Percentiles rank a stretch among this genome's conserved stretches.
These are phyloP conservation scores for Drepana arcuata DNA, from an alignment of 1,140 invertebrate genomes.

Conservation along the genomic window DNA sequence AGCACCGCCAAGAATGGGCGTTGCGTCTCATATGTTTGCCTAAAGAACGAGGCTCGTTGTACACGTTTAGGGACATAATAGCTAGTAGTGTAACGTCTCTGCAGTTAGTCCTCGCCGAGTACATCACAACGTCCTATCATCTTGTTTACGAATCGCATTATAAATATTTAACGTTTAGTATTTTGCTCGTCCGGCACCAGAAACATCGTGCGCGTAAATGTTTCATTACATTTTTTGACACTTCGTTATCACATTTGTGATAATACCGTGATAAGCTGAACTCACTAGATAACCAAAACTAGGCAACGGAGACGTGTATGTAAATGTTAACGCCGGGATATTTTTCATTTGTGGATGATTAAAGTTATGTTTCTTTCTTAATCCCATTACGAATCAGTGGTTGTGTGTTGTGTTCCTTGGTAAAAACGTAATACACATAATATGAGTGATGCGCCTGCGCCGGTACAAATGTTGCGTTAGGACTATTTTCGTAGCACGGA, in stretches of 20 bases:
- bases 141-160: slow-evolving; percentile 18
- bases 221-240: slow-evolving; percentile 13
- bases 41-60: slow-evolving; percentile 10
- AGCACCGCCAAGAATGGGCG: slow-evolving; percentile 59
- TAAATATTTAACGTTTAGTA: slow-evolving; percentile 19
- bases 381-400: too few species aligned
- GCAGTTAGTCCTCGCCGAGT: slow-evolving; percentile 12
- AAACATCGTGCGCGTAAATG: slow-evolving; percentile 22
- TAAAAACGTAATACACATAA: slow-evolving; percentile 25
- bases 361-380: too few species aligned
- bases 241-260: slow-evolving; percentile 14
- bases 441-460: slow-evolving; percentile 63
- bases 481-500: slow-evolving; percentile 70
- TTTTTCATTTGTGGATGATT: too few species aligned
- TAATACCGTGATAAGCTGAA: slow-evolving; percentile 12
- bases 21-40: slow-evolving; percentile 26
- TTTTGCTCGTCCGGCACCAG: slow-evolving; percentile 10
- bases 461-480: slow-evolving; percentile 61
- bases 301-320: slow-evolving; percentile 6
- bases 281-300: slow-evolving; percentile 15
- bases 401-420: too few species aligned
- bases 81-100: slow-evolving; percentile 31
- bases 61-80: slow-evolving; percentile 1
- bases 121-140: slow-evolving; percentile 15
- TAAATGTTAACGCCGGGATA: too few species aligned